Conservation (phyloP, 2,113 vertebrate species). For the Ciconia boyciana region DNA sequence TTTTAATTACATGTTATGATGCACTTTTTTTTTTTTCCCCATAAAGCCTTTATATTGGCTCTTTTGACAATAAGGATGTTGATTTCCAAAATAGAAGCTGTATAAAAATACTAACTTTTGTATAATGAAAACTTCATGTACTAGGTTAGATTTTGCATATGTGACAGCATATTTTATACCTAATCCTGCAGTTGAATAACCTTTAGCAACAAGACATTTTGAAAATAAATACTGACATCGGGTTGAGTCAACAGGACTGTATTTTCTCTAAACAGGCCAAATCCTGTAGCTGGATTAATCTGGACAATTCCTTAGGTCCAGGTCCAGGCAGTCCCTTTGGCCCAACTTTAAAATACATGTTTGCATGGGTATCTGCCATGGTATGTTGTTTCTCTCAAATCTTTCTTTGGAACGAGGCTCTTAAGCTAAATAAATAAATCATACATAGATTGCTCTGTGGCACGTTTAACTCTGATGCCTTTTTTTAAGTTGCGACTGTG, state of each 20-base stretch:
- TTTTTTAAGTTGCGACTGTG: not conserved
- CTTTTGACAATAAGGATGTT: not conserved
- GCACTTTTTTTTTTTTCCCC: not conserved
- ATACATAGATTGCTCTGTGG: not conserved
- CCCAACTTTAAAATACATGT: not conserved
- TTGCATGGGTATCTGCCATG: not conserved
- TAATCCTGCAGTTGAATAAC: not conserved
- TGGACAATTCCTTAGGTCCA: not conserved
- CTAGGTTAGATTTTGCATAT: not conserved
- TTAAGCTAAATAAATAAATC: not conserved
- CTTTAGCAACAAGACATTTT: not conserved
- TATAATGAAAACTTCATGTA: not conserved
- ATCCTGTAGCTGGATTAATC: not conserved
- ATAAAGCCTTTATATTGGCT: not conserved
- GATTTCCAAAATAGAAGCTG: not conserved
- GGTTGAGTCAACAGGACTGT: not conserved
- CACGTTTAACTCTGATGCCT: not conserved
- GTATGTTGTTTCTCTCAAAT: not conserved
- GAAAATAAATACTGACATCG: not conserved
- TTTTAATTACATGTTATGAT: slow-evolving; percentile 2
- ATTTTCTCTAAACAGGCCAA: not conserved
- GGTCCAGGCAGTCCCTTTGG: not conserved
- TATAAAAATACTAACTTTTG: not conserved
- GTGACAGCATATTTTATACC: not conserved
- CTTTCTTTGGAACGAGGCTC: not conserved